These are phyloP conservation scores for Bathybates hornii DNA, from an alignment of 2,113 vertebrate species.

Conservation along the genomic window DNA sequence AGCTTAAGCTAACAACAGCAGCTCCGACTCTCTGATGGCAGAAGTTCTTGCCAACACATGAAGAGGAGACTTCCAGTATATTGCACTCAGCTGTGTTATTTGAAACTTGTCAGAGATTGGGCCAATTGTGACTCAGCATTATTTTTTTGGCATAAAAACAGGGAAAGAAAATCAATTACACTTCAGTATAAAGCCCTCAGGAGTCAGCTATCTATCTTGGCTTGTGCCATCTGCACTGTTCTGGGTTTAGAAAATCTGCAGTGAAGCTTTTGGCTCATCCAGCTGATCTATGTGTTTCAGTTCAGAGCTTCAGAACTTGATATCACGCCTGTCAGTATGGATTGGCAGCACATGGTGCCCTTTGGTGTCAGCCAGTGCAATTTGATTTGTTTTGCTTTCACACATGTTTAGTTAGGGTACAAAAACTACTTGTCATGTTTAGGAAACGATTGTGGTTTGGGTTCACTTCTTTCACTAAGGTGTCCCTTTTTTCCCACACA, in stretches of 20 bases:
- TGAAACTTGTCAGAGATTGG: neutral
- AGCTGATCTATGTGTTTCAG: neutral
- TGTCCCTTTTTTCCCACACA: neutral
- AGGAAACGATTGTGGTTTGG: neutral
- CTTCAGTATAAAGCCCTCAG: neutral
- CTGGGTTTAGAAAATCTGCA: neutral
- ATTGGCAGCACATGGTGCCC: neutral
- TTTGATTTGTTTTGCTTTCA: neutral
- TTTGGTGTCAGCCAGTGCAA: neutral
- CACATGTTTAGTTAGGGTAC: neutral
- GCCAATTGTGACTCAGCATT: neutral
- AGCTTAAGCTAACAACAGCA: neutral
- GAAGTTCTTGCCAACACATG: neutral
- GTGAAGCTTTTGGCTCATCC: neutral
- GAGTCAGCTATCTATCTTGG: neutral
- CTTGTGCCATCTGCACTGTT: neutral
- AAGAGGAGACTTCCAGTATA: neutral
- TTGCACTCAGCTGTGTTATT: neutral
- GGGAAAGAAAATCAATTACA: neutral
- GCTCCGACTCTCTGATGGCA: neutral
- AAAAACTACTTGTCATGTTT: neutral
- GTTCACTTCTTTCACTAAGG: neutral
- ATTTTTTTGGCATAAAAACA: neutral
- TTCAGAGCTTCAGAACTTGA: neutral
- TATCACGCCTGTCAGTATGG: neutral